Percentiles rank a stretch among this genome's conserved stretches.
These are phyloP conservation scores for Brenthis ino DNA, from an alignment of 2,888 invertebrate species.

Conservation along the genomic window DNA sequence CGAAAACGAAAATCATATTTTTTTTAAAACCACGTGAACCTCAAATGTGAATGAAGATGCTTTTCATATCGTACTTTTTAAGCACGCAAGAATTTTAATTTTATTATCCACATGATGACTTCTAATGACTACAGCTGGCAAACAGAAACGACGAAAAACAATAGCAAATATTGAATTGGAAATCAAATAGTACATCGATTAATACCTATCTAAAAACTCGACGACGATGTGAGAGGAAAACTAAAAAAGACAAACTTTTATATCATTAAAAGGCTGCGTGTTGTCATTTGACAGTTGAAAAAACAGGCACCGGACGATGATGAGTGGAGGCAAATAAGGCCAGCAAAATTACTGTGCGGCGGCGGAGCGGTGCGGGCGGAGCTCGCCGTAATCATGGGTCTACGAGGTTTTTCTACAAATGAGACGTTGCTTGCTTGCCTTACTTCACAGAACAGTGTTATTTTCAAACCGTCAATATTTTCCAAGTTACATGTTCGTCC, in stretches of 20 bases:
- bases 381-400: constrained; percentile 54
- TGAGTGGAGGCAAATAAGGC: constrained; percentile 47
- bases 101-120: neutral
- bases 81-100: neutral
- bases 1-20: constrained; percentile 1
- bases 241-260: constrained; percentile 40
- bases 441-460: constrained; percentile 39
- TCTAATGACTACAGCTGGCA: neutral
- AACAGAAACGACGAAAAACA: neutral
- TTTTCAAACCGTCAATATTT: constrained; percentile 40
- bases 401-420: constrained; percentile 56
- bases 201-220: constrained; percentile 14
- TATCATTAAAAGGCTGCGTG: constrained; percentile 42
- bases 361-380: constrained; percentile 30
- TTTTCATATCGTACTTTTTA: neutral
- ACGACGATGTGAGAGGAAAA: constrained; percentile 22
- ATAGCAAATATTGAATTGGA: neutral
- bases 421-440: constrained; percentile 60
- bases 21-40: constrained; percentile 18
- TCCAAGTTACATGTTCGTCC: constrained; percentile 18
- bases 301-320: constrained; percentile 44
- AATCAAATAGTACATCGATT: neutral
- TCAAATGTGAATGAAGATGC: constrained; percentile 15
- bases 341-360: constrained; percentile 52
- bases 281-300: constrained; percentile 48